Evolutionary conservation across 37 sponge, comb jelly and placozoan species (phyloP).

Genomic region (Chondrilla cf. caribensis): DNA sequence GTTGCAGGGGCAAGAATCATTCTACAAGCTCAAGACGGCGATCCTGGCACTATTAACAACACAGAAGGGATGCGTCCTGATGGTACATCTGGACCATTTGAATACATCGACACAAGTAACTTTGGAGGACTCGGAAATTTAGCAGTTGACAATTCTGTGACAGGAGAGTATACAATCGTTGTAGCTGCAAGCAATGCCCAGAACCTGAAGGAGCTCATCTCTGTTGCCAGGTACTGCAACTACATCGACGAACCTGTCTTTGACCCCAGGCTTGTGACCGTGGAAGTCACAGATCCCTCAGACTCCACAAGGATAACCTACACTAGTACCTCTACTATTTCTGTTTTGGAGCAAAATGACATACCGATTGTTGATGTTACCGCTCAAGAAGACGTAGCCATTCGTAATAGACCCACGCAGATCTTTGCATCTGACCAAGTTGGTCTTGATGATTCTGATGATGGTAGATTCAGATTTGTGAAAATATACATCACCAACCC

Average conservation of each 20-base stretch:
- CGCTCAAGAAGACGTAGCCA: conserved; percentile 29
- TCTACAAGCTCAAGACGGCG: not conserved
- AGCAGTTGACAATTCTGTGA: not conserved
- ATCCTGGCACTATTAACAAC: not conserved
- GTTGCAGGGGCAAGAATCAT: not conserved
- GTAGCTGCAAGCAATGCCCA: not conserved
- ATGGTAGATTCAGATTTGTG: conserved; percentile 33
- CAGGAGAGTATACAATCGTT: not conserved
- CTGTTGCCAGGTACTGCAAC: conserved; percentile 47
- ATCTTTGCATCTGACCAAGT: conserved; percentile 48
- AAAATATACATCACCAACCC: conserved; percentile 52
- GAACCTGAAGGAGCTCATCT: conserved; percentile 12
- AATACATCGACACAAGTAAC: not conserved
- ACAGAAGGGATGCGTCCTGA: not conserved
- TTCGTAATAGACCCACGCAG: conserved; percentile 40
- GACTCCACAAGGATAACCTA: not conserved
- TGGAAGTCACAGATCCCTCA: conserved; percentile 25
- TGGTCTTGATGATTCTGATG: conserved; percentile 51
- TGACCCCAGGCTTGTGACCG: conserved; percentile 26
- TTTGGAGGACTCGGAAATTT: not conserved
- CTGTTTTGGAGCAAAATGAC: conserved; percentile 52
- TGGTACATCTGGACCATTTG: not conserved
- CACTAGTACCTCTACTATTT: conserved; percentile 11
- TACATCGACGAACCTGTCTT: conserved; percentile 59
- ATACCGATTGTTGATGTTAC: conserved; percentile 35